Evolutionary conservation across 2,113 vertebrate genomes (phyloP), one percentile per base, ranked within the genome.

Genomic region (Gila orcuttii): DNA sequence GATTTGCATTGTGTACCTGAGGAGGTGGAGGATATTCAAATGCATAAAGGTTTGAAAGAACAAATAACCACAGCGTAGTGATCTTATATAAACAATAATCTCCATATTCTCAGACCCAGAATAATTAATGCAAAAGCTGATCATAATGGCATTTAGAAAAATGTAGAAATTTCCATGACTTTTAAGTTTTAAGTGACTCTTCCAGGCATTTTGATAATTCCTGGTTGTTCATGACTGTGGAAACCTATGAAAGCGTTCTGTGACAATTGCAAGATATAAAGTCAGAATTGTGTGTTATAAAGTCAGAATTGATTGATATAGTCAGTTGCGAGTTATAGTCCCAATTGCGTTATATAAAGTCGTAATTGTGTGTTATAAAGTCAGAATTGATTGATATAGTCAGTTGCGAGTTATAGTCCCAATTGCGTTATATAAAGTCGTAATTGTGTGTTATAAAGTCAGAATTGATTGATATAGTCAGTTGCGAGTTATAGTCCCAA

Each of bases 1-100:
- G 6, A 62, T 79, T 79, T 79, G 78, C 78, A 79, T 79, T 1
- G 25, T 79, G 57, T 25, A 25, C 55, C 2, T 11, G 47, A 79
- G 33, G 45, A 79, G 3, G 57, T 9, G 23, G 33, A 79, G 2
- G 25, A 60, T 45, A 74, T 74, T 74, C 71, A 74, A 74, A 74
- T 15, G 23, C 71, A 45, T 25, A 3, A 45, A 74, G 21, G 5
- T 74, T 15, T 7, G 39, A 74, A 15, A 7, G 69, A 73, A 45
- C 69, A 73, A 45, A 74, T 11, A 12, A 13, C 2, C 11, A 68
- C 28, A 64, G n/a, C 13, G 5, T 55, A n/a, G 12, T 11, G 71
- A 55, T 21, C 17, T 21, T 39, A 33, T 33, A 33, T 77, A 2
- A 28, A 31, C 25, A 21, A 9, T 52, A 8, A 33, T 28, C 39